Evolutionary conservation across 2,888 invertebrate genomes (phyloP), one percentile per base, ranked within the genome.

Genomic region (Dinocampus coccinellae): DNA sequence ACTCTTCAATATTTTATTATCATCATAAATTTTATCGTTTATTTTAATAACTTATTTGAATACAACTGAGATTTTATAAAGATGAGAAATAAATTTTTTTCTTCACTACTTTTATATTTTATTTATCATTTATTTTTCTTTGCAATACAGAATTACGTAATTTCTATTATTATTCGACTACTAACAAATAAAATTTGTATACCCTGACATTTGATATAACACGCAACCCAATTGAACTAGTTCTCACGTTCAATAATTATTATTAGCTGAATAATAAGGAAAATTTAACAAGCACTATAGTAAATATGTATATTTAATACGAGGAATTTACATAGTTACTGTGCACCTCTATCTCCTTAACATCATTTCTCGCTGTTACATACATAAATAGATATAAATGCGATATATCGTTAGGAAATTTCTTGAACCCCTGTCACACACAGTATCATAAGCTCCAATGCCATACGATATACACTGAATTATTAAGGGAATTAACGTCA

Each of bases 401-500:
- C 16, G 33, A 52, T 64, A 57, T 34, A 47, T 16, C 33, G 22
- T 33, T 36, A 61, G 64, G 57, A 64, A 70, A 70, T 64, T 64
- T 57, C 61, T 58, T 34, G 52, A 70, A 57, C 57, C 64, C 39
- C 69, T 58, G 57, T 61, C 69, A 65, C 53, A 33, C 24, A 22
- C 36, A 34, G 55, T 67, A 64, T 58, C 60, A 42, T 52, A 57
- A 47, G 58, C 42, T 55, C 36, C 55, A 57, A 47, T 47, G 42
- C 57, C 24, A 70, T 70, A 70, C 58, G 36, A 52, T 64, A 70
- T 70, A 64, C 60, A 42, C 70, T 70, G 64, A 70, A 70, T 70
- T 64, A 70, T 70, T 70, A 64, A 70, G 57, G 70, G 70, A 70
- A 64, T 70, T 70, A 70, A 58, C 52, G 70, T 64, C 64, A 64